Evolutionary conservation across 2,797 vertebrate genomes (phyloP).

Genomic region (Rhabdomys pumilio): DNA sequence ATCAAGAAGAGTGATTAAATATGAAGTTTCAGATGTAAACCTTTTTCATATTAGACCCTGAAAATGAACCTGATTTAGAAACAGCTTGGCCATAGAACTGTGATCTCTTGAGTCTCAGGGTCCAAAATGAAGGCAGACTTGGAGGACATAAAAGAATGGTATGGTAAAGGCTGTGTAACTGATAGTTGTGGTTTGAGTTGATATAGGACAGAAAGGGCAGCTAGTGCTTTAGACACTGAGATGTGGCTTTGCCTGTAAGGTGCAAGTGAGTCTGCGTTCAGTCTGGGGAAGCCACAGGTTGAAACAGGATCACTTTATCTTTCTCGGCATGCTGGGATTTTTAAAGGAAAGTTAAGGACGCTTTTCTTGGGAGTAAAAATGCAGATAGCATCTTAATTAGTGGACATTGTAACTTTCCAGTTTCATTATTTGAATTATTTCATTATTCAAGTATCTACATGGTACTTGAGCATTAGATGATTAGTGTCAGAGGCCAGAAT

Average conservation of each 20-base stretch:
- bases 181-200: not conserved
- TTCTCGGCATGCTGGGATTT: not conserved
- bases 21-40: not conserved
- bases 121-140: not conserved
- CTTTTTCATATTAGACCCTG: not conserved
- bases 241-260: not conserved
- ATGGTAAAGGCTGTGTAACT: not conserved
- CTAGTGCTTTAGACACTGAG: not conserved
- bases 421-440: constrained; percentile 11
- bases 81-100: accelerated
- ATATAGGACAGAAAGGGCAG: not conserved
- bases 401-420: not conserved
- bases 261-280: not conserved
- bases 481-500: not conserved
- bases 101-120: not conserved
- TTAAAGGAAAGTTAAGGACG: not conserved
- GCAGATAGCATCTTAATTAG: not conserved
- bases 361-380: not conserved
- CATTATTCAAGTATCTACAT: not conserved
- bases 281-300: not conserved
- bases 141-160: not conserved
- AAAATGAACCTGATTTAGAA: not conserved
- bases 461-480: not conserved
- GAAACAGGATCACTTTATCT: not conserved
- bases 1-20: not conserved